These are phyloP conservation scores for Pachypsylla venusta DNA, from an alignment of 1,140 invertebrate species.

Conservation along the genomic window DNA sequence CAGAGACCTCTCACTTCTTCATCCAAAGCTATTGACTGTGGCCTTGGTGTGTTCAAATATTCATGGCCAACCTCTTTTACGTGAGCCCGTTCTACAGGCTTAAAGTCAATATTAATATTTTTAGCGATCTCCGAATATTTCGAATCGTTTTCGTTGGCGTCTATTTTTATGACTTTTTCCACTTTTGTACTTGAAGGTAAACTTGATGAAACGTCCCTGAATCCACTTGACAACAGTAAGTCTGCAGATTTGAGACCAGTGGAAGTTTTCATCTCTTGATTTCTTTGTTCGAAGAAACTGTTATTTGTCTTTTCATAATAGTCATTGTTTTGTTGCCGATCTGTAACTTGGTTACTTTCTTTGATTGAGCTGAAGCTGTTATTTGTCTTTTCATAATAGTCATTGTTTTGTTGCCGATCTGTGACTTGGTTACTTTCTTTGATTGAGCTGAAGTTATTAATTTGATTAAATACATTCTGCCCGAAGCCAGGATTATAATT, in stretches of 20 bases:
- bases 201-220: not conserved
- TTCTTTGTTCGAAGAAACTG: not conserved
- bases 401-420: not conserved
- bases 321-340: not conserved
- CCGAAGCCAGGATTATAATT: too few relatives aligned
- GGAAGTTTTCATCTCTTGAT: not conserved
- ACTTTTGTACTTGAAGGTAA: not conserved
- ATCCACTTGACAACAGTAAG: not conserved
- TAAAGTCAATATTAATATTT: not conserved
- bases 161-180: not conserved
- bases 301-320: not conserved
- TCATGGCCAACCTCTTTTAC: not conserved
- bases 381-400: not conserved
- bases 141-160: not conserved
- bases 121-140: not conserved
- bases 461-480: not conserved
- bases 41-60: not conserved
- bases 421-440: not conserved
- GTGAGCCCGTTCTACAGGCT: not conserved
- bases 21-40: slow-evolving; percentile 14
- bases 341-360: not conserved
- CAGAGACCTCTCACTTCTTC: slow-evolving; percentile 21
- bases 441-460: not conserved
- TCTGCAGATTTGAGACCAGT: not conserved
- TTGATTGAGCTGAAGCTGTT: not conserved